These are phyloP conservation scores for Colossoma macropomum DNA, from an alignment of 2,113 vertebrate species.

Conservation along the genomic window DNA sequence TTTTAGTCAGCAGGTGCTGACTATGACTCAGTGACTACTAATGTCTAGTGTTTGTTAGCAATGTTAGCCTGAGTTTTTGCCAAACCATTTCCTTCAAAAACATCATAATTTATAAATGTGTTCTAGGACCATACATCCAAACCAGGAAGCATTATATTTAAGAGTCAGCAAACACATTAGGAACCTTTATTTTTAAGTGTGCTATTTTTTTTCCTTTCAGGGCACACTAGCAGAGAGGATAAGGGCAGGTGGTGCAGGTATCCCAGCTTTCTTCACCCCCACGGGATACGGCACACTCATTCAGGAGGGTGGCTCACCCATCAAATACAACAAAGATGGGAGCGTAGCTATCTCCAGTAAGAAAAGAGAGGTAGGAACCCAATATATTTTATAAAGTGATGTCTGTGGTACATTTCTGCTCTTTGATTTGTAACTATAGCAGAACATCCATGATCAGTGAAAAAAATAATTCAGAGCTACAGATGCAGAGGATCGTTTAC, in stretches of 20 bases:
- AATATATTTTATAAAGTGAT: background rate
- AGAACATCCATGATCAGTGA: background rate
- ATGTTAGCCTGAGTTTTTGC: too few relatives aligned
- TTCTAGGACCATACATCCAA: too few relatives aligned
- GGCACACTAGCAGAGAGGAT: constrained; percentile 86
- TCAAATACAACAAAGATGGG: constrained; percentile 86
- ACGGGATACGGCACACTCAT: constrained; percentile 86
- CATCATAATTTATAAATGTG: too few relatives aligned
- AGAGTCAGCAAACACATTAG: too few relatives aligned
- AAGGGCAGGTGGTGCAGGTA: constrained; percentile 86
- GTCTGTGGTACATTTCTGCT: background rate
- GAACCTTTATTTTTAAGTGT: background rate
- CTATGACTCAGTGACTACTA: too few relatives aligned
- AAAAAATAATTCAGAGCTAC: background rate
- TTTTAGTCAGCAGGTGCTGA: too few relatives aligned
- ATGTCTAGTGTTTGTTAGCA: too few relatives aligned
- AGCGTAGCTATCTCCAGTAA: constrained; percentile 82
- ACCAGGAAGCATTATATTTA: too few relatives aligned
- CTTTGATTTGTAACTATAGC: background rate
- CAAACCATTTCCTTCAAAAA: too few relatives aligned
- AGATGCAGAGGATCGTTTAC: background rate
- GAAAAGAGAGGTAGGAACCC: constrained; percentile 78
- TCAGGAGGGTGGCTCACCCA: constrained; percentile 85
- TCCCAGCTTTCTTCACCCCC: constrained; percentile 87
- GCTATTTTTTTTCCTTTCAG: constrained; percentile 56